Conservation (phyloP, 2,888 invertebrate genomes). For the Lingula anatina region DNA sequence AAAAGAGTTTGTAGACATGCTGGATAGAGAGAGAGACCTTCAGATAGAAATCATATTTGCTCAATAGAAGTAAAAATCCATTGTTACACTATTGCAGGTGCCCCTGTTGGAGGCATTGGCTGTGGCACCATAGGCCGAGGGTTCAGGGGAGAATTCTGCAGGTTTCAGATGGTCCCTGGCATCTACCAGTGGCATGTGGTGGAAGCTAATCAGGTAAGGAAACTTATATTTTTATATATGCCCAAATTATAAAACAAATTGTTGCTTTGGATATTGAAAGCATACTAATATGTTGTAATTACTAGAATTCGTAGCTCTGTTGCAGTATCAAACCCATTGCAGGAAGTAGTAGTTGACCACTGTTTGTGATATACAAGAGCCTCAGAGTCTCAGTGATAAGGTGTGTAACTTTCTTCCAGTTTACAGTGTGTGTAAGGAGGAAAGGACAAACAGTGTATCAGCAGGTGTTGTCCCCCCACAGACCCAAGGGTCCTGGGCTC, state of each 20-base stretch:
- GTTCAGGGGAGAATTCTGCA: constrained; percentile 87
- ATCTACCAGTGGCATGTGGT: constrained; percentile 79
- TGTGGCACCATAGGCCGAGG: constrained; percentile 83
- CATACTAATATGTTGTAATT: too few relatives aligned
- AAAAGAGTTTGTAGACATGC: too few relatives aligned
- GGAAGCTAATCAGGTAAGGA: constrained; percentile 62
- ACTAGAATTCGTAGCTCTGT: background rate
- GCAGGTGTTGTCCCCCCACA: constrained; percentile 42
- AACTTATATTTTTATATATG: background rate
- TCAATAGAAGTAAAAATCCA: too few relatives aligned
- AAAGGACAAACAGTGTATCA: constrained; percentile 50
- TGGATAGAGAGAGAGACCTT: too few relatives aligned
- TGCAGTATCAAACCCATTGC: background rate
- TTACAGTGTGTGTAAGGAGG: constrained; percentile 73
- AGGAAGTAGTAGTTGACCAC: too few relatives aligned
- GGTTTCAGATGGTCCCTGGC: constrained; percentile 83
- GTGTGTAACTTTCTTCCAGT: constrained; percentile 58
- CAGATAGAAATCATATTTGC: too few relatives aligned
- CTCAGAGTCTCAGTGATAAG: too few relatives aligned
- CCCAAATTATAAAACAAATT: background rate
- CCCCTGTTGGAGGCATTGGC: constrained; percentile 78
- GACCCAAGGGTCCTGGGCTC: constrained; percentile 26
- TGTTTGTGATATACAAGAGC: background rate
- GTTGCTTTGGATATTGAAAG: background rate
- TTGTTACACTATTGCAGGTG: constrained; percentile 66